A percentile compares a stretch with the other conserved stretches of the same genome.
Conservation (phyloP, 2,113 vertebrate genomes). For the Psophia crepitans region DNA sequence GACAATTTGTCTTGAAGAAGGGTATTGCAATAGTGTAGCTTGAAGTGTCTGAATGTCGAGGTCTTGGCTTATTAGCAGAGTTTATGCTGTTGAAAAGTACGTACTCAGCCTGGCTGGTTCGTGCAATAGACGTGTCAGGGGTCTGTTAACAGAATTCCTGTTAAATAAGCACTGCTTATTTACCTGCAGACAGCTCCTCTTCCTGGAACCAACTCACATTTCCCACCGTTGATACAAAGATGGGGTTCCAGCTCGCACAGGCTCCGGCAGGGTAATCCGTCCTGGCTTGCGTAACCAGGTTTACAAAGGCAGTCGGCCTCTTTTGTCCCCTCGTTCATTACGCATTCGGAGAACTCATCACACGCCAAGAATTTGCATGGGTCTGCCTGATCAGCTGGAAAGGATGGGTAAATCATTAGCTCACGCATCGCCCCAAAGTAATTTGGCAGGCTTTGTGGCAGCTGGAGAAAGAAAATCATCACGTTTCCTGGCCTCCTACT, state of each 20-base stretch:
- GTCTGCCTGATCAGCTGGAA: slow-evolving; percentile 85
- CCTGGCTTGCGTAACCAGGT: slow-evolving; percentile 71
- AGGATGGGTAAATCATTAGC: neutral
- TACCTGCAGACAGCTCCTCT: slow-evolving; percentile 87
- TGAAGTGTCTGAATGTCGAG: neutral
- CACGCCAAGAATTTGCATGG: slow-evolving; percentile 91
- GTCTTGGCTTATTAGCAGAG: neutral
- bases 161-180: neutral
- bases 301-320: slow-evolving; percentile 83
- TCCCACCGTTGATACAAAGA: slow-evolving; percentile 72
- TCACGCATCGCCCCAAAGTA: neutral
- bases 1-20: neutral
- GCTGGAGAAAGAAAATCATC: neutral
- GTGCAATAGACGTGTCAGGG: too few species aligned
- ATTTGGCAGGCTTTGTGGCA: neutral
- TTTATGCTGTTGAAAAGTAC: neutral
- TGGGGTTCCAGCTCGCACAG: slow-evolving; percentile 70
- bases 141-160: neutral
- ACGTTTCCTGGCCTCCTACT: neutral
- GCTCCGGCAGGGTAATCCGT: slow-evolving; percentile 78
- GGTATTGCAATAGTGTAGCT: neutral
- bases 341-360: slow-evolving; percentile 78
- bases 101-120: neutral
- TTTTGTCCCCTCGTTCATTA: slow-evolving; percentile 68
- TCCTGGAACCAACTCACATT: slow-evolving; percentile 77